phyloP scores from a whole-genome alignment of 2,797 vertebrate species.

The Synaphobranchus kaupii region DNA sequence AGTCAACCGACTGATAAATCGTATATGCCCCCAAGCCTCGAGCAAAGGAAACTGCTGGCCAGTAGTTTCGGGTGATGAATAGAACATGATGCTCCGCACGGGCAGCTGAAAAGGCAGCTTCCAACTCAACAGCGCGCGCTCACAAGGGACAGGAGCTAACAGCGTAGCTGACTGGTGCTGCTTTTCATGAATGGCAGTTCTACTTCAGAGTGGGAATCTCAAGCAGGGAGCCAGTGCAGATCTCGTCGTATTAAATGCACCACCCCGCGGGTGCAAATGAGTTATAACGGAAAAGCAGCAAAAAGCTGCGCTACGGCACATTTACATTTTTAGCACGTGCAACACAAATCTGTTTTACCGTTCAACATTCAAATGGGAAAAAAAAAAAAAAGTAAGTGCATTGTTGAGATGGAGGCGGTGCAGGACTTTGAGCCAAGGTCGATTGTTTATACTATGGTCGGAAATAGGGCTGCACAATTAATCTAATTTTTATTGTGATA shows the following conservation, averaged over 20 bases:
- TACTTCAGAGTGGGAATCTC: not conserved
- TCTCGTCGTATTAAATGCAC: not conserved
- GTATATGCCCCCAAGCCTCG: not conserved
- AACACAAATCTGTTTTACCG: not conserved
- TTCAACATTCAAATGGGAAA: not conserved
- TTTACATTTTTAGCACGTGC: not conserved
- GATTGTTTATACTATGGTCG: not conserved
- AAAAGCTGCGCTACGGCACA: not conserved
- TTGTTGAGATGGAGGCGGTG: not conserved
- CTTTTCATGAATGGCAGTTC: not conserved
- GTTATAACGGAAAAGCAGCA: not conserved
- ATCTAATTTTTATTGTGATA: too few species aligned
- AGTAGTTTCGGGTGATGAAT: not conserved
- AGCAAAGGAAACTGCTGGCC: not conserved
- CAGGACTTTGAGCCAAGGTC: not conserved
- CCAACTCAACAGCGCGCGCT: not conserved
- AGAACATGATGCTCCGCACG: not conserved
- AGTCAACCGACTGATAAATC: not conserved
- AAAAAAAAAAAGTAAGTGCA: not conserved
- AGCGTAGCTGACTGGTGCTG: not conserved
- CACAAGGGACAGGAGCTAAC: not conserved
- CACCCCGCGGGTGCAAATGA: not conserved
- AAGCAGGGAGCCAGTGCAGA: too few species aligned
- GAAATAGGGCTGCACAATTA: not conserved
- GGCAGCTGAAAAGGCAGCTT: too few species aligned